Base-by-base conservation (phyloP, 2,797 vertebrate genomes). In the Sarcoramphus papa region DNA sequence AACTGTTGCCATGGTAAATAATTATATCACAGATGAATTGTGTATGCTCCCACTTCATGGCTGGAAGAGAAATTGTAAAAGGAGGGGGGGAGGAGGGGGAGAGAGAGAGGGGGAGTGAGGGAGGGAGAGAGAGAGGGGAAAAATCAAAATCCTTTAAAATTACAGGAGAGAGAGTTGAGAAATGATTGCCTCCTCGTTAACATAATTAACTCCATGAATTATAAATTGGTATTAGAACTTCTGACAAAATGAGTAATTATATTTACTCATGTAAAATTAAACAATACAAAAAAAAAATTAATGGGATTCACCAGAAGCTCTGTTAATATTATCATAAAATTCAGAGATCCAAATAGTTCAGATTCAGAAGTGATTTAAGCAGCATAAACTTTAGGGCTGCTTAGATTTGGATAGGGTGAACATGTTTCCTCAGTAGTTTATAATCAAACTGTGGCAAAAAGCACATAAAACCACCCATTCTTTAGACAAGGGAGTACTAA, bases 181-280 rank as follows among this genome's bases (percentile, higher is more conserved):
- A 98, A 98, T 92, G 45, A 98, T 98, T 98, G 96, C 97, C 85
- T 98, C 92, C 97, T 98, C 75, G 45, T 98, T 98, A 98, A 98
- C 97, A 97, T 98, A 98, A 98, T 98, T 98, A 98, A 98, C 96
- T 98, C 97, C 96, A 98, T 98, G 97, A 98, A 98, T 98, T 98
- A 98, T 98, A 98, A 98, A 98, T 98, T 97, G 95, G 94, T 97
- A 98, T 98, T 98, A 98, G 98, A 98, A 98, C 94, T 98, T 97
- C 94, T 98, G 98, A 98, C 98, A 98, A 98, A 98, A 98, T 96
- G 97, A 98, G 97, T 98, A 98, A 98, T 98, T 98, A 98, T 98
- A 98, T 98, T 98, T 98, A 98, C 98, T 98, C 95, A 97, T 98
- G 97, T 97, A 98, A 98, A 98, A 98, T 98, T 98, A 98, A 98